Conservation (phyloP, 2,888 invertebrate genomes). For the Drosophila neutralis region DNA sequence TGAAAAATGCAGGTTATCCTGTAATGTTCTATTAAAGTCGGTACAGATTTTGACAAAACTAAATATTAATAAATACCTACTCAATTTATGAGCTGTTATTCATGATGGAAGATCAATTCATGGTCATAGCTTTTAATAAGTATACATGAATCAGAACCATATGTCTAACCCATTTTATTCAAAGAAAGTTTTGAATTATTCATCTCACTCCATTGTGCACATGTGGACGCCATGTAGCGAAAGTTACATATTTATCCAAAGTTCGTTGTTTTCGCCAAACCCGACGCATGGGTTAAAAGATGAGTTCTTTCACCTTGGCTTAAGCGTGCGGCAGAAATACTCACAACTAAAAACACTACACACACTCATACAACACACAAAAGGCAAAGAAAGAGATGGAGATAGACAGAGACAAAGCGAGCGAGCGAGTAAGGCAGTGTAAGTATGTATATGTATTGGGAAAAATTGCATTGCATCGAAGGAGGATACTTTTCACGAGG, state of each 20-base stretch:
- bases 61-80: neutral
- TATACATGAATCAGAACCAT: neutral
- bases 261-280: slow-evolving; percentile 53
- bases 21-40: neutral
- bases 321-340: slow-evolving; percentile 25
- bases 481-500: slow-evolving; percentile 44
- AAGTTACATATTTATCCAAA: slow-evolving; percentile 39
- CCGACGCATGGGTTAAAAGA: slow-evolving; percentile 40
- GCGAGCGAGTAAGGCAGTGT: neutral
- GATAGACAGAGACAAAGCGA: neutral
- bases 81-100: neutral
- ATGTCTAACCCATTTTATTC: neutral
- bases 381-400: neutral
- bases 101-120: neutral
- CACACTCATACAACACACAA: neutral
- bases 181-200: neutral
- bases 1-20: neutral
- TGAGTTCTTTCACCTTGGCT: slow-evolving; percentile 48
- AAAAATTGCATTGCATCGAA: slow-evolving; percentile 32
- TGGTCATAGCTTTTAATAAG: neutral
- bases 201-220: neutral
- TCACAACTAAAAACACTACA: slow-evolving; percentile 13
- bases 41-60: neutral
- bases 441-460: neutral
- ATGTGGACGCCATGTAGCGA: neutral